Conservation (phyloP, 2,113 vertebrate genomes). For the Festucalex cinctus region DNA sequence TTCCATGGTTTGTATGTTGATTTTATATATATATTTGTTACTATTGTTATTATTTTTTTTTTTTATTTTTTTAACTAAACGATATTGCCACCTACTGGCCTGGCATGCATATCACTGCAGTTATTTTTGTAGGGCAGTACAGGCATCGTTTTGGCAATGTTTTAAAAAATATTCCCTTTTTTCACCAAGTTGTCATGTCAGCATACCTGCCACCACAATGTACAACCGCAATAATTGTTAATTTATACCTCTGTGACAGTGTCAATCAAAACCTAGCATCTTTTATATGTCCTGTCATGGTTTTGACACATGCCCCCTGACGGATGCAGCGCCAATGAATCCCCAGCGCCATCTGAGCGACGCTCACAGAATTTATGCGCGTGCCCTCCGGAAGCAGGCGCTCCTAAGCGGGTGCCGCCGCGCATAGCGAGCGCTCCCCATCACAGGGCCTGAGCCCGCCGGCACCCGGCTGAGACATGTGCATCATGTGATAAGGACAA, state of each 20-base stretch:
- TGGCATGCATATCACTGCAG: background rate
- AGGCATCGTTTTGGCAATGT: background rate
- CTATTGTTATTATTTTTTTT: no score
- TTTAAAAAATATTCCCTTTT: background rate
- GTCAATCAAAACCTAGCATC: background rate
- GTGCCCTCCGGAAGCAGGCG: constrained; percentile 54
- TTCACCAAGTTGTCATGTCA: background rate
- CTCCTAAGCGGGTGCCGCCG: constrained; percentile 41
- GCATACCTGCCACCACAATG: background rate
- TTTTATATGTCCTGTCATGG: background rate
- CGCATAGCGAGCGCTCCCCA: constrained; percentile 50
- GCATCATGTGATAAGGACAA: constrained; percentile 57
- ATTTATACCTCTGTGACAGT: background rate
- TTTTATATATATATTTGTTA: no score
- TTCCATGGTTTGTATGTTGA: no score
- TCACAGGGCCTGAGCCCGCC: constrained; percentile 48
- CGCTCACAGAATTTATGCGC: constrained; percentile 61
- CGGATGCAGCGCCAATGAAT: constrained; percentile 57
- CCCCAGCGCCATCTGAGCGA: constrained; percentile 58
- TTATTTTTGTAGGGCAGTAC: background rate
- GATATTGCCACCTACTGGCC: background rate
- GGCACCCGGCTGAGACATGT: constrained; percentile 59
- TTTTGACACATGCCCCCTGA: constrained; percentile 25
- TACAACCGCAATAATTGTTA: background rate
- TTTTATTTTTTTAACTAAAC: no score